Base-by-base conservation (phyloP, 2,888 invertebrate species). In the Epinotia nisella region DNA sequence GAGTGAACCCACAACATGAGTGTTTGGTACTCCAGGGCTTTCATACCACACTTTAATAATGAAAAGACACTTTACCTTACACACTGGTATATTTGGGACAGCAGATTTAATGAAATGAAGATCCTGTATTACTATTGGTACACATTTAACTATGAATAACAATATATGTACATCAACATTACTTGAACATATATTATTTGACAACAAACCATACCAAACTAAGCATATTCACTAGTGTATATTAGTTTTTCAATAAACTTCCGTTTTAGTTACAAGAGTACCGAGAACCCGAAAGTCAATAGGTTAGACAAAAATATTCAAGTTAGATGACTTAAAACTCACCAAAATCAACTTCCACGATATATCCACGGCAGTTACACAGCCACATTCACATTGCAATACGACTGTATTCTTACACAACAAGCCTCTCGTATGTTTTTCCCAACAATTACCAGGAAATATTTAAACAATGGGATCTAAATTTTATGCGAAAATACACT, bases 401-500 rank as follows among this genome's bases (percentile, higher is more conserved):
- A 80, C 78, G 74, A 78, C 70, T 77, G 75, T 75, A 76, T 79
- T 83, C 82, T 89, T 87, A 86, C 85, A 84, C 87, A 88, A 90
- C 84, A 78, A 76, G 79, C 83, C 77, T 81, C 74, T 82, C 80
- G 80, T 80, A 80, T 76, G 85, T 83, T 89, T 88, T 90, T 90
- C 89, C 87, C 87, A 87, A 85, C 81, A 81, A 84, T 83, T 85
- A 89, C 87, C 88, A 87, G 88, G 90, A 91, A 91, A 88, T 85
- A 86, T 83, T 83, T 78, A 86, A 91, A 93, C 93, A 93, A 93
- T 93, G 90, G 92, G 91, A 87, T 88, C 89, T 87, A 87, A 92
- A 92, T 90, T 91, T 89, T 90, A 92, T 89, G 91, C 90, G 90
- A 91, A 90, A 89, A 91, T 82, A 85, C 90, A 93, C 93, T 93